phyloP scores from a whole-genome alignment of 2,797 vertebrate genomes.

The Todus mexicanus region DNA sequence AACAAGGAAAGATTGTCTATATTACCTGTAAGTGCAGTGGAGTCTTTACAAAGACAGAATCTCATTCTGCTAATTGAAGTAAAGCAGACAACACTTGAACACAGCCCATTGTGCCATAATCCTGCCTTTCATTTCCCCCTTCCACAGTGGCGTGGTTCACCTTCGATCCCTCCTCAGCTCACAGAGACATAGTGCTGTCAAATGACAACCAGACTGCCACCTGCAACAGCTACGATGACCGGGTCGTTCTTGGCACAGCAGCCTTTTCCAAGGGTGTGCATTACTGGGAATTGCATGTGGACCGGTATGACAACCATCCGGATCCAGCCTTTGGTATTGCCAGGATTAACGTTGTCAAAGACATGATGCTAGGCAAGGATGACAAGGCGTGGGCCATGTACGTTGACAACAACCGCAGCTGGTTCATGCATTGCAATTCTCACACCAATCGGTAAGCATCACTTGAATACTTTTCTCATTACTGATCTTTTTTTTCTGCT shows the following conservation, averaged over 20 bases:
- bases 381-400: constrained; percentile 97
- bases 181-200: constrained; percentile 92
- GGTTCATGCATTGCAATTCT: constrained; percentile 92
- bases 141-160: constrained; percentile 95
- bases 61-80: not conserved
- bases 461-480: not conserved
- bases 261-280: constrained; percentile 96
- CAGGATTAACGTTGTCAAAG: constrained; percentile 90
- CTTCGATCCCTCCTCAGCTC: constrained; percentile 92
- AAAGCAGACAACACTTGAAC: not conserved
- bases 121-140: not conserved
- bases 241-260: constrained; percentile 92
- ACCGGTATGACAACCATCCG: constrained; percentile 97
- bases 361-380: constrained; percentile 95
- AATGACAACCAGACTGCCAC: constrained; percentile 94
- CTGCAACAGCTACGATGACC: constrained; percentile 96
- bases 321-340: constrained; percentile 96
- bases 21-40: not conserved
- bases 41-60: not conserved
- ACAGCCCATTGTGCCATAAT: not conserved
- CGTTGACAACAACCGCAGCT: constrained; percentile 90
- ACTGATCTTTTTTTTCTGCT: not conserved
- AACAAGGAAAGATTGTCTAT: not conserved
- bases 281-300: constrained; percentile 94
- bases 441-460: constrained; percentile 84